phyloP scores from a whole-genome alignment of 1,140 invertebrate species.

The Drosophila pseudoananassae region DNA sequence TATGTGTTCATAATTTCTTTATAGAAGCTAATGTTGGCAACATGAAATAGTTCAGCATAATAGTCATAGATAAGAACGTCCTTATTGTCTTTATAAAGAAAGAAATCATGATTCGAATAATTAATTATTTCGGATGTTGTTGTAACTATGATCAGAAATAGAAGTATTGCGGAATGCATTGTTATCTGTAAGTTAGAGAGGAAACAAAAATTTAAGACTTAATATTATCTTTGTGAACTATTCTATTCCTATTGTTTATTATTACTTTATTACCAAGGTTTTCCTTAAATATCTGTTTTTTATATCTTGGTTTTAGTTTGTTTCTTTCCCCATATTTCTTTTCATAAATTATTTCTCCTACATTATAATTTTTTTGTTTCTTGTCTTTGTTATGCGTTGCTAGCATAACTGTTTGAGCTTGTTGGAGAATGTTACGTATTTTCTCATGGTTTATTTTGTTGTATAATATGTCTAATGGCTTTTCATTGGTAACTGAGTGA shows the following conservation, averaged over 20 bases:
- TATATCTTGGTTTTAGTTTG: conserved; percentile 2
- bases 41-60: too few relatives aligned
- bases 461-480: conserved; percentile 1
- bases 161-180: too few relatives aligned
- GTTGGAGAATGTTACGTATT: neutral
- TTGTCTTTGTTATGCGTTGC: neutral
- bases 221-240: too few relatives aligned
- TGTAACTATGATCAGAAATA: too few relatives aligned
- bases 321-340: conserved; percentile 10
- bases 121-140: too few relatives aligned
- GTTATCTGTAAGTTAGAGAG: too few relatives aligned
- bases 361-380: conserved; percentile 6
- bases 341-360: conserved; percentile 4
- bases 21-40: too few relatives aligned
- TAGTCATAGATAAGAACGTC: too few relatives aligned
- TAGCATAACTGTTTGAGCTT: conserved; percentile 3
- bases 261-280: neutral
- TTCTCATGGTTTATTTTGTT: conserved; percentile 11
- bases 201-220: too few relatives aligned
- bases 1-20: too few relatives aligned
- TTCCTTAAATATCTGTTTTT: conserved; percentile 4
- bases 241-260: neutral
- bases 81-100: too few relatives aligned
- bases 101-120: too few relatives aligned
- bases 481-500: neutral